Evolutionary conservation across 2,113 vertebrate genomes (phyloP), one percentile per base, ranked within the genome.

Genomic region (Macquaria ambigua): DNA sequence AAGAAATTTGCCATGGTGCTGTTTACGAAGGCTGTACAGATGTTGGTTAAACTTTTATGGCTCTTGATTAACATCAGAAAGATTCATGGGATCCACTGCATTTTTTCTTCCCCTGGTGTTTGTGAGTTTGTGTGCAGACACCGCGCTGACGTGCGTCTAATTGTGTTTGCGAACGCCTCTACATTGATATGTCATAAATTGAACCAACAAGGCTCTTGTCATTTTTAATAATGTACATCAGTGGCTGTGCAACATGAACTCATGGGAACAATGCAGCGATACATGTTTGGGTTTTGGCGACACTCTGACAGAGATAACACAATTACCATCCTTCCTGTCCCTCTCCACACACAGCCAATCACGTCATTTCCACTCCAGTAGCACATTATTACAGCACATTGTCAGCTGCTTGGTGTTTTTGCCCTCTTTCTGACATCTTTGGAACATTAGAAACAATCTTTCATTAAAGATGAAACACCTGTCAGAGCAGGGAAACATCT

Each of bases 41-140:
- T 92, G 91, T 83, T 90, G 69, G 74, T 92, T 93, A 92, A 93
- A 93, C 74, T 93, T 91, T 89, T 78, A 90, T 83, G 80, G 46
- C 83, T 85, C 66, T 58, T 90, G 81, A 91, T 92, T 82, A 92
- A 77, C 84, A 75, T 59, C 48, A 50, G 31, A 59, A 69, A 76
- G 74, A 89, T 82, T 90, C 73, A 86, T 89, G 62, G 74, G 77
- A 64, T 81, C 48, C 56, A 11, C 37, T 6, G 67, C 28, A 20
- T 87, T 48, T 75, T 71, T 62, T 71, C 68, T 37, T 53, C 34
- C 5, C 5, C 34, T 59, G 25, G 48, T 63, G 68, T 77, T 78
- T 68, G 72, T 1, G 62, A 43, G 71, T 21, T 41, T 39, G 46
- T 82, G 20, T 63, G 39, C 53, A 72, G 77, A 67, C 39, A 3